A percentile compares a stretch with the other conserved stretches of the same genome.
These are phyloP conservation scores for Agrilus planipennis DNA, from an alignment of 1,140 invertebrate genomes.

Conservation along the genomic window DNA sequence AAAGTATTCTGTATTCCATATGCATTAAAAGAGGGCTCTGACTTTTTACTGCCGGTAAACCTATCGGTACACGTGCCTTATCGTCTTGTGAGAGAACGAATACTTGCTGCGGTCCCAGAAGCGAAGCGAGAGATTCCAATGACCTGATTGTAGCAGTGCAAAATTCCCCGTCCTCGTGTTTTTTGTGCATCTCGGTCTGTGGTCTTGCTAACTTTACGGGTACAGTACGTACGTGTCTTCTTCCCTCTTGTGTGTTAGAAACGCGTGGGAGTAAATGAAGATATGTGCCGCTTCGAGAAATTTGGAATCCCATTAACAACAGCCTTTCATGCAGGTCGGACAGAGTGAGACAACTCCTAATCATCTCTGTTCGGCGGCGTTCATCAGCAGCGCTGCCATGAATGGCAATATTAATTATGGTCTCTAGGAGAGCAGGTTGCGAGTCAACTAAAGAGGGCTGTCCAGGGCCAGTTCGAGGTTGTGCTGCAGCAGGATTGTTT, in stretches of 20 bases:
- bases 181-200: slow-evolving; percentile 21
- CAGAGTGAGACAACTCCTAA: slow-evolving; percentile 16
- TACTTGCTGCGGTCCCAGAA: slow-evolving; percentile 17
- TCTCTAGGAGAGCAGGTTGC: slow-evolving; percentile 8
- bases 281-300: too few relatives aligned
- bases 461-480: slow-evolving; percentile 8
- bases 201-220: slow-evolving; percentile 26
- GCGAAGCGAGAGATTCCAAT: slow-evolving; percentile 11
- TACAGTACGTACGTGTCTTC: slow-evolving; percentile 8
- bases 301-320: too few relatives aligned
- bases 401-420: too few relatives aligned
- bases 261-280: slow-evolving; percentile 21
- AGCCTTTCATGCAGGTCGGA: slow-evolving; percentile 14
- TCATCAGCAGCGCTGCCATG: too few relatives aligned
- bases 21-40: slow-evolving; percentile 32
- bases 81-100: slow-evolving; percentile 26
- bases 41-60: slow-evolving; percentile 23
- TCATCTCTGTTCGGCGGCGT: slow-evolving; percentile 13
- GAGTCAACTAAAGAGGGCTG: slow-evolving; percentile 3
- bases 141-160: slow-evolving; percentile 20
- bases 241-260: slow-evolving; percentile 6
- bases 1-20: slow-evolving; percentile 32
- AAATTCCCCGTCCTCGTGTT: slow-evolving; percentile 16
- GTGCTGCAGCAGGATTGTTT: slow-evolving; percentile 7
- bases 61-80: slow-evolving; percentile 17